Evolutionary conservation across 2,797 vertebrate species (phyloP).

Genomic region (Tarsius wallacei): DNA sequence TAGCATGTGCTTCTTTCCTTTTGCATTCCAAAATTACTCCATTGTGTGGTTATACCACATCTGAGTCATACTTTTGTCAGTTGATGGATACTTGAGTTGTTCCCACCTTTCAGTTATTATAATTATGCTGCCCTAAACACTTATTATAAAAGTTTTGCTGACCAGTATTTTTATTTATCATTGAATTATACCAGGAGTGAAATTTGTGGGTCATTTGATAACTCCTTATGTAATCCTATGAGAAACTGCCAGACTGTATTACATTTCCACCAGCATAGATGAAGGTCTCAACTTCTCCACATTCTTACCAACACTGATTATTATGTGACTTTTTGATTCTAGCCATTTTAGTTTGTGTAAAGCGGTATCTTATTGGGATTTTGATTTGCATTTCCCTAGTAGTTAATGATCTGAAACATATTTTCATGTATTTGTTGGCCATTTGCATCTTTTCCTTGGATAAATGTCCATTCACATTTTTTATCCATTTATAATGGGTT

Average conservation of each 20-base stretch:
- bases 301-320: no score
- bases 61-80: neutral
- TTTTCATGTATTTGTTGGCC: neutral
- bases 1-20: neutral
- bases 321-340: neutral
- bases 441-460: neutral
- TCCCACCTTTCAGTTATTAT: neutral
- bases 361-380: fast-evolving
- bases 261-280: fast-evolving
- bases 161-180: neutral
- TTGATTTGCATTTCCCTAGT: neutral
- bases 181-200: neutral
- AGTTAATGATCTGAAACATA: neutral
- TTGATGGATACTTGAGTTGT: neutral
- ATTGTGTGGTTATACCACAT: no score
- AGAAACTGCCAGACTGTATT: neutral
- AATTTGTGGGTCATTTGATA: neutral
- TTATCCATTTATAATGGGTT: neutral
- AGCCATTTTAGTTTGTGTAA: neutral
- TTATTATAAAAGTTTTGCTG: neutral
- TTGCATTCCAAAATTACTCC: neutral
- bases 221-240: neutral
- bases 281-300: fast-evolving
- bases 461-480: neutral
- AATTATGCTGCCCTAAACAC: neutral